Conservation (phyloP, 1,140 invertebrate species). For the Lasaia peninsularis region DNA sequence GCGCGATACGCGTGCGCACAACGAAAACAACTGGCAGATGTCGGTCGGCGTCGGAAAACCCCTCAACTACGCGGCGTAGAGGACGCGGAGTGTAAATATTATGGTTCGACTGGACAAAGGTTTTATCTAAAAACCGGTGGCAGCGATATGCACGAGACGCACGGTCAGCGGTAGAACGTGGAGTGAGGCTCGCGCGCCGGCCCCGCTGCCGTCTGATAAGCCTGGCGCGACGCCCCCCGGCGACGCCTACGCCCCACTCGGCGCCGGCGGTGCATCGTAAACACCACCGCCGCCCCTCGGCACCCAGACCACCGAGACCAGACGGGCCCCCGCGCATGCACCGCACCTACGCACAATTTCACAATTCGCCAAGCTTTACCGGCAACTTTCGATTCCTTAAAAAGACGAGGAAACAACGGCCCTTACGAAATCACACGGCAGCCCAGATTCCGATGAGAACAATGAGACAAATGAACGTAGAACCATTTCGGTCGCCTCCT, state of each 20-base stretch:
- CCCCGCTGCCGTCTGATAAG: conserved; percentile 72
- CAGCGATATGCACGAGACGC: conserved; percentile 56
- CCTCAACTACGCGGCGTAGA: conserved; percentile 53
- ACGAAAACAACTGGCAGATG: conserved; percentile 68
- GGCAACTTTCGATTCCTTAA: conserved; percentile 72
- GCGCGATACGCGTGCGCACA: conserved; percentile 59
- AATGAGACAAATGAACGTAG: conserved; percentile 61
- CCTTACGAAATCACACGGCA: conserved; percentile 56
- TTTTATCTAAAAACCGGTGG: conserved; percentile 70
- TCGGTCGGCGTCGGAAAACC: conserved; percentile 66
- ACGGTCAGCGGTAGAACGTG: conserved; percentile 62
- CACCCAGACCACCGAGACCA: conserved; percentile 42
- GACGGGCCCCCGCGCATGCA: conserved; percentile 65
- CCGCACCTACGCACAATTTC: conserved; percentile 67
- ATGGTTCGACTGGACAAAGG: conserved; percentile 71
- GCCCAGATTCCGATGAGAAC: conserved; percentile 64
- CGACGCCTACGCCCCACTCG: conserved; percentile 73
- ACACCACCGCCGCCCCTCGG: conserved; percentile 60
- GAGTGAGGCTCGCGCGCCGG: conserved; percentile 71
- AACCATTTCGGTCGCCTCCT: conserved; percentile 68
- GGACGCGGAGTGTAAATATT: conserved; percentile 66
- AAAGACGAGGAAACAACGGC: conserved; percentile 62
- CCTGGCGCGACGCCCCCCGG: conserved; percentile 72
- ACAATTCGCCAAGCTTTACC: conserved; percentile 52
- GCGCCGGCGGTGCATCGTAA: conserved; percentile 57